phyloP scores from a whole-genome alignment of 2,888 invertebrate species.

The Andrena hattorfiana region DNA sequence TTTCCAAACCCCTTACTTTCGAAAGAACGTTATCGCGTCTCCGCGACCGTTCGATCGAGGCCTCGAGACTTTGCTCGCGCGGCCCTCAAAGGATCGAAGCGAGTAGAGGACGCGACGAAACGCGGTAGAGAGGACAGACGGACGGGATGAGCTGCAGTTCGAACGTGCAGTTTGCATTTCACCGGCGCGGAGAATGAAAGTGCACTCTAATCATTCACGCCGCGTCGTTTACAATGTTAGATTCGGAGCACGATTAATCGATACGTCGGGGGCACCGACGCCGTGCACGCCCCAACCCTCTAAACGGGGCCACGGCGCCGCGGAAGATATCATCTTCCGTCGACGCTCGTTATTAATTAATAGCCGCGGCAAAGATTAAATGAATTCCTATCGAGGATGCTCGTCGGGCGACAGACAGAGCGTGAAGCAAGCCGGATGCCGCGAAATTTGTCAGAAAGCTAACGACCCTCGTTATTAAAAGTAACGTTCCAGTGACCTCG shows the following conservation, averaged over 20 bases:
- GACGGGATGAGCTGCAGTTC: too few species aligned
- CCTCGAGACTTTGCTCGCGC: background rate
- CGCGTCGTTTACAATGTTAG: slow-evolving; percentile 12
- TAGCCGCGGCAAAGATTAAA: slow-evolving; percentile 76
- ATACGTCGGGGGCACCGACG: slow-evolving; percentile 51
- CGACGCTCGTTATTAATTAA: slow-evolving; percentile 73
- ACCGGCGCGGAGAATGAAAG: slow-evolving; percentile 24
- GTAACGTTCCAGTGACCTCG: slow-evolving; percentile 82
- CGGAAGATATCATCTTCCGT: slow-evolving; percentile 59
- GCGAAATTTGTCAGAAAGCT: slow-evolving; percentile 83
- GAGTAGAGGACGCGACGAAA: background rate
- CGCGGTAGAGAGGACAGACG: background rate
- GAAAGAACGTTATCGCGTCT: slow-evolving; percentile 20
- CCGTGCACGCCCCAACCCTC: slow-evolving; percentile 31
- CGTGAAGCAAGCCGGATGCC: slow-evolving; percentile 75
- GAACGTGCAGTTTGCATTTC: background rate
- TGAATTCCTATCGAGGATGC: slow-evolving; percentile 75
- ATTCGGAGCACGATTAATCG: slow-evolving; percentile 57
- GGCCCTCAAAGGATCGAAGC: background rate
- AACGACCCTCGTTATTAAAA: slow-evolving; percentile 85
- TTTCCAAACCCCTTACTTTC: background rate
- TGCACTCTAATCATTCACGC: slow-evolving; percentile 33
- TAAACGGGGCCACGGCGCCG: slow-evolving; percentile 25
- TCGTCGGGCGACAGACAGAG: slow-evolving; percentile 67
- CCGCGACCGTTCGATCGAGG: background rate